These are phyloP conservation scores for Sebastes steindachneri DNA, from an alignment of 2,797 vertebrate genomes.

Conservation along the genomic window DNA sequence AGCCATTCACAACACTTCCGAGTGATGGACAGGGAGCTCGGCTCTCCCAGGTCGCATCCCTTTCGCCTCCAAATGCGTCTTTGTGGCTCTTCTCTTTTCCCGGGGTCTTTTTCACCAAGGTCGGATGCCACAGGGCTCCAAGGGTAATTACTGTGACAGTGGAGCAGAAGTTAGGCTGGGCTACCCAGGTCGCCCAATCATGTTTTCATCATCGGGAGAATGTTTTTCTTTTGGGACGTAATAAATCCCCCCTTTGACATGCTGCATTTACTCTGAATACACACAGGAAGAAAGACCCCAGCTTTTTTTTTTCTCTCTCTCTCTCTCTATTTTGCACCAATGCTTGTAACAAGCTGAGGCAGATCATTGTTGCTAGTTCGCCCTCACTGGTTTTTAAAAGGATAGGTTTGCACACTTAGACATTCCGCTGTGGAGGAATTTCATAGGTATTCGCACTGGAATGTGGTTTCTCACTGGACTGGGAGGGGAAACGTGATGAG, in stretches of 20 bases:
- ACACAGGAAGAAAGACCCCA: slow-evolving; percentile 73
- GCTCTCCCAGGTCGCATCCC: slow-evolving; percentile 67
- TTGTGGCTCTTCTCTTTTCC: slow-evolving; percentile 53
- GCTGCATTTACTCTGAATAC: slow-evolving; percentile 83
- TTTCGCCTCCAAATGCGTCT: slow-evolving; percentile 62
- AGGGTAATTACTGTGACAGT: slow-evolving; percentile 78
- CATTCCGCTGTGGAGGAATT: slow-evolving; percentile 72
- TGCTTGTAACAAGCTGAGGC: slow-evolving; percentile 83
- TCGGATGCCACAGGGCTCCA: slow-evolving; percentile 60
- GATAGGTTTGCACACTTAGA: slow-evolving; percentile 73
- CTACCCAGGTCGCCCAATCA: slow-evolving; percentile 72
- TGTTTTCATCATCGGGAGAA: slow-evolving; percentile 78
- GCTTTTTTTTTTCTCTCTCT: slow-evolving; percentile 22
- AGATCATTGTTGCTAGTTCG: slow-evolving; percentile 77
- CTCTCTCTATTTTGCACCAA: slow-evolving; percentile 61
- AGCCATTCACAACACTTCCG: slow-evolving; percentile 64
- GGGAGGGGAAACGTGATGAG: slow-evolving; percentile 32
- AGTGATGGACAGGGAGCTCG: slow-evolving; percentile 75
- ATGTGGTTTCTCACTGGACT: slow-evolving; percentile 64
- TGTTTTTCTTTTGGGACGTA: slow-evolving; percentile 76
- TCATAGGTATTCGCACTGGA: slow-evolving; percentile 74
- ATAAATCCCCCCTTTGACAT: slow-evolving; percentile 81
- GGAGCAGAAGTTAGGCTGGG: slow-evolving; percentile 65
- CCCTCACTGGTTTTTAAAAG: slow-evolving; percentile 72
- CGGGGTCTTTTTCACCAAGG: slow-evolving; percentile 53